Percentiles rank a stretch among this genome's conserved stretches.
phyloP scores from a whole-genome alignment of 1,140 invertebrate species.

The Zaprionus ghesquierei region DNA sequence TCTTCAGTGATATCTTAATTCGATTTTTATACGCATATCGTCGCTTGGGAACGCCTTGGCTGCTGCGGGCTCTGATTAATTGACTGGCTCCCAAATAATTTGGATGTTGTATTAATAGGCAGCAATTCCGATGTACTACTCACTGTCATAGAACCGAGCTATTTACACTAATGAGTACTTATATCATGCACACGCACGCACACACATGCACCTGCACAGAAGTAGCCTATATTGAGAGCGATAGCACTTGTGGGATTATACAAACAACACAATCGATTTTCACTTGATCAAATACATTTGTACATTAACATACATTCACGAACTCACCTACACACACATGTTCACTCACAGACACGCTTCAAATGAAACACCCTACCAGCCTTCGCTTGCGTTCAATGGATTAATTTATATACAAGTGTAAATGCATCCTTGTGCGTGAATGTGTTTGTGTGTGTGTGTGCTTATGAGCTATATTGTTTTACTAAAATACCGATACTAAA shows the following conservation, averaged over 20 bases:
- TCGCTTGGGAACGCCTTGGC: background rate
- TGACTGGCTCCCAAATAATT: conserved; percentile 37
- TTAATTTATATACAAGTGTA: background rate
- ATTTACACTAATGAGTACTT: conserved; percentile 45
- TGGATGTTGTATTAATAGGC: conserved; percentile 26
- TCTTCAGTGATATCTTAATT: background rate
- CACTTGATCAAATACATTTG: conserved; percentile 10
- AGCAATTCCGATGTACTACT: conserved; percentile 35
- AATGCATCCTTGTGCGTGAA: background rate
- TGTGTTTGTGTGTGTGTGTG: background rate
- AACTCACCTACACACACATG: conserved; percentile 3
- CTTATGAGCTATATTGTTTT: background rate
- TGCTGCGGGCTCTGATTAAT: conserved; percentile 19
- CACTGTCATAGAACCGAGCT: conserved; percentile 16
- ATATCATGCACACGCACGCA: conserved; percentile 48
- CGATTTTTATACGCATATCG: background rate
- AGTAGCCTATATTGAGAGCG: conserved; percentile 35
- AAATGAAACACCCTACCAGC: background rate
- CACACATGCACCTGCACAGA: background rate
- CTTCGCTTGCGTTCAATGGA: background rate
- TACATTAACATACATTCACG: background rate
- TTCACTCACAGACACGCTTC: background rate
- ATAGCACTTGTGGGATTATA: conserved; percentile 60
- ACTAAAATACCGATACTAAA: conserved; percentile 29
- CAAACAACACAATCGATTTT: conserved; percentile 52